Evolutionary conservation across 1,140 invertebrate species (phyloP), one percentile per base, ranked within the genome.

Genomic region (Drosophila kikkawai): DNA sequence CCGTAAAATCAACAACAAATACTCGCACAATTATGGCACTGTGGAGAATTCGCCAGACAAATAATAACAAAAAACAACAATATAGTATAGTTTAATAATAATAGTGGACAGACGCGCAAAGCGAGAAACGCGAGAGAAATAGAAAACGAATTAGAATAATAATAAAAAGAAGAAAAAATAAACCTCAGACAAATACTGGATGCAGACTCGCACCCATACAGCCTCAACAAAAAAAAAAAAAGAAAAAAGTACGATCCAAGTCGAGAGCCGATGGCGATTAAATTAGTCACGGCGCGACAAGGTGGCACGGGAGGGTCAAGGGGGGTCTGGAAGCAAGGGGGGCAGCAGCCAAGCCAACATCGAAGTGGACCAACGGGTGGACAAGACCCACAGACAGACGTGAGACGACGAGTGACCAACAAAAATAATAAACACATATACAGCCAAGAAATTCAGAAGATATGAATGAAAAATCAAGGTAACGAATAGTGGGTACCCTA

Each of bases 71-170:
- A 42, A 68, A 74, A 78, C 39, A 64, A 55, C 70, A 66, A 64
- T 48, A 63, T 47, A 9, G 19, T 37, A 55, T 55, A 55, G 19
- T 55, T 39, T 55, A 63, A 67, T 61, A 82, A 59, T 61, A 64
- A 50, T 61, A 84, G 51, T 55, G 61, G 55, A 39, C 36, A 63
- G 75, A 47, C 50, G 60, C 11, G 57, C 59, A 47, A 42, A 59
- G 65, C 59, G 68, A 57, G 32, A 37, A 32, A 61, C 36, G 61
- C 56, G 11, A 53, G 32, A 59, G 60, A 80, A 53, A 53, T 58
- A 74, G 61, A 80, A 75, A 80, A 83, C 84, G 79, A 88, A 87
- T 87, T 87, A 88, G 84, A 87, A 88, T 87, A 84, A 75, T 84
- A 80, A 87, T 88, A 87, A 87, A 87, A 75, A 71, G 76, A 37